phyloP scores from a whole-genome alignment of 2,888 invertebrate species.

The Acleris holmiana region DNA sequence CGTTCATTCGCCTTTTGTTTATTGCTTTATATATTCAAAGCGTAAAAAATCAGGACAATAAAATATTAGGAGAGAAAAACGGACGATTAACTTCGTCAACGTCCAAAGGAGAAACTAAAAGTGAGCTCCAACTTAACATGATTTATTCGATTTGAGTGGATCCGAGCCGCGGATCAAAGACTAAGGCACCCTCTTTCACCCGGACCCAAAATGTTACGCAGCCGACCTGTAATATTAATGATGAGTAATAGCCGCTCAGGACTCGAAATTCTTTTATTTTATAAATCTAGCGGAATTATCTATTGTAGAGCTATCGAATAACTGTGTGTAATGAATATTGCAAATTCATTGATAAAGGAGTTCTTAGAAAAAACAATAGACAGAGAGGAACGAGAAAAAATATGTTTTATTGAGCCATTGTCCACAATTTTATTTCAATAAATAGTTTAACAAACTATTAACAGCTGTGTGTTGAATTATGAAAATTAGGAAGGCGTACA shows the following conservation, averaged over 20 bases:
- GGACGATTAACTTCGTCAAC: slow-evolving; percentile 28
- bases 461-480: too few relatives aligned
- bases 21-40: neutral
- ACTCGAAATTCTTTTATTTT: slow-evolving; percentile 21
- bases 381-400: too few relatives aligned
- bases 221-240: slow-evolving; percentile 32
- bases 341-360: too few relatives aligned
- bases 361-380: too few relatives aligned
- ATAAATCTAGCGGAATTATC: slow-evolving; percentile 25
- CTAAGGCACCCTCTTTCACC: slow-evolving; percentile 30
- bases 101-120: slow-evolving; percentile 34
- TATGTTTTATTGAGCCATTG: too few relatives aligned
- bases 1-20: neutral
- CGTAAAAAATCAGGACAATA: slow-evolving; percentile 1
- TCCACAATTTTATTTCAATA: too few relatives aligned
- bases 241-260: slow-evolving; percentile 26
- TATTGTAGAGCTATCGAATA: neutral
- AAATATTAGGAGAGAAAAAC: slow-evolving; percentile 1
- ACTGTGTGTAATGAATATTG: too few relatives aligned
- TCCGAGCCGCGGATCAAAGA: slow-evolving; percentile 34
- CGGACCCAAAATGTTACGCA: slow-evolving; percentile 27
- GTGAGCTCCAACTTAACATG: slow-evolving; percentile 34
- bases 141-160: slow-evolving; percentile 36
- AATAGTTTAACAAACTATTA: too few relatives aligned
- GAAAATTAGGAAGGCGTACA: too few relatives aligned